Evolutionary conservation across 1,140 invertebrate genomes (phyloP).

Genomic region (Belonocnema kinseyi): DNA sequence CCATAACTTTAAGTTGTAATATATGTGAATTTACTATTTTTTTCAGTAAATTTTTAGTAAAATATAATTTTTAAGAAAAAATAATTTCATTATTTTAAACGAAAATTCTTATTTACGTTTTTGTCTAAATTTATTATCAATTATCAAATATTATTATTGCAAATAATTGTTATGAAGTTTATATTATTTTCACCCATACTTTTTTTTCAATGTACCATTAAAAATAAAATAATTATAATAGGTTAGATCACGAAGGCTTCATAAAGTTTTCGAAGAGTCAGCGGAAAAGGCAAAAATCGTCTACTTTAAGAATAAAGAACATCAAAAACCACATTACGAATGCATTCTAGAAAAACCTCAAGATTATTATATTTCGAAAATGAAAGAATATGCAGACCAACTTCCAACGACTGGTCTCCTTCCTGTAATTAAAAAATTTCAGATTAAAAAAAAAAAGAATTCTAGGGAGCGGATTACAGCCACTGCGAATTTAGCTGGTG

Average conservation of each 20-base stretch:
- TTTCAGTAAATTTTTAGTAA: too few species aligned
- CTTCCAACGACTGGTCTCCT: conserved; percentile 50
- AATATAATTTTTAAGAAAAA: too few species aligned
- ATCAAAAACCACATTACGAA: conserved; percentile 28
- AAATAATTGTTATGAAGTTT: too few species aligned
- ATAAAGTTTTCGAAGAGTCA: conserved; percentile 39
- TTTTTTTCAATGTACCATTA: conserved; percentile 18
- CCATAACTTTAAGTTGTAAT: too few species aligned
- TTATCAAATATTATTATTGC: too few species aligned
- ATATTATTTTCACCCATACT: too few species aligned
- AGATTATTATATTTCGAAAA: conserved; percentile 50
- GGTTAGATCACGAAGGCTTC: conserved; percentile 41
- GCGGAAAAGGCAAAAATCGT: conserved; percentile 41
- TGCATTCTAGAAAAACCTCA: conserved; percentile 43
- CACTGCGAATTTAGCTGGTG: too few species aligned
- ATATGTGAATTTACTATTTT: too few species aligned
- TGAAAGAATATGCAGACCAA: conserved; percentile 53
- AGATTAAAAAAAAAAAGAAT: background rate
- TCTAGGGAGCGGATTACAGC: too few species aligned
- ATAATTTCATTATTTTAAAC: too few species aligned
- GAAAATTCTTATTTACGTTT: too few species aligned
- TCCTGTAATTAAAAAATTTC: conserved; percentile 47
- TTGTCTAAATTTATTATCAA: too few species aligned
- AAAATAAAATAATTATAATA: conserved; percentile 30
- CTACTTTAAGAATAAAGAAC: conserved; percentile 32